phyloP scores from a whole-genome alignment of 1,140 invertebrate species.

The Sitophilus oryzae region DNA sequence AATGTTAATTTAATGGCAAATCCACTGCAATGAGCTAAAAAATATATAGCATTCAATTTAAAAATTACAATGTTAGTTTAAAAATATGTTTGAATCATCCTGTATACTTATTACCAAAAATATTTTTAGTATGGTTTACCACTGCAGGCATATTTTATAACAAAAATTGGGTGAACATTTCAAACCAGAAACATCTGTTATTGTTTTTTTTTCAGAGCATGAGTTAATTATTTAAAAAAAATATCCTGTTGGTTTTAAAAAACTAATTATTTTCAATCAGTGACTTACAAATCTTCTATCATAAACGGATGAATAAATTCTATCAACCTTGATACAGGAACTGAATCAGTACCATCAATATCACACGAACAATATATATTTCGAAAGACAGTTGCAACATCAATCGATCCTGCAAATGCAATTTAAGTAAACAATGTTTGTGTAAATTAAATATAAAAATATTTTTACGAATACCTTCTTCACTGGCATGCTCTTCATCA shows the following conservation, averaged over 20 bases:
- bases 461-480: neutral
- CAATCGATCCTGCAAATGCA: neutral
- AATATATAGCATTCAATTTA: too few species aligned
- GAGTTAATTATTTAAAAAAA: neutral
- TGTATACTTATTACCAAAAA: too few species aligned
- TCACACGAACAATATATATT: slow-evolving; percentile 17
- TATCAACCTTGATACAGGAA: slow-evolving; percentile 24
- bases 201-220: too few species aligned
- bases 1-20: too few species aligned
- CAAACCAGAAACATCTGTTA: too few species aligned
- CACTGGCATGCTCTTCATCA: neutral
- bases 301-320: slow-evolving; percentile 29
- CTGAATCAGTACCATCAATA: slow-evolving; percentile 19
- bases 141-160: too few species aligned
- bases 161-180: too few species aligned
- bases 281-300: slow-evolving; percentile 28
- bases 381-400: neutral
- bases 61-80: too few species aligned
- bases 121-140: too few species aligned
- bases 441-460: too few species aligned
- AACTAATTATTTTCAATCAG: neutral
- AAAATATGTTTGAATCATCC: too few species aligned
- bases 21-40: too few species aligned
- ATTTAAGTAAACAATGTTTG: neutral
- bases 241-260: neutral